Evolutionary conservation across 2,888 invertebrate species (phyloP).

Genomic region (Matsumyia berberina): DNA sequence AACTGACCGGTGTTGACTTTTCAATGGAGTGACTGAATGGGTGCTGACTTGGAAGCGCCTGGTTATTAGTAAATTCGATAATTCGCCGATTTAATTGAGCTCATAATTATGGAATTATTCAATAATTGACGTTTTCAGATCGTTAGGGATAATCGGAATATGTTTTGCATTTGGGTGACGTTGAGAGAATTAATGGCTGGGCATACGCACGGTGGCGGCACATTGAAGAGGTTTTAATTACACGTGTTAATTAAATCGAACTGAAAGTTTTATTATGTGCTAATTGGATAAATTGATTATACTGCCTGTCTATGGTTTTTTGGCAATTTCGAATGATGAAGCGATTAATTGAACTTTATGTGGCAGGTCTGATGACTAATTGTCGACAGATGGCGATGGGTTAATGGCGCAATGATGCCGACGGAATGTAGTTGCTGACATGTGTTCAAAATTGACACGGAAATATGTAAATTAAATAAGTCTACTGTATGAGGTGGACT

Average conservation of each 20-base stretch:
- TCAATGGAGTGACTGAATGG: not conserved
- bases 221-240: slow-evolving; percentile 21
- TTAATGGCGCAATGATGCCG: not conserved
- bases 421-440: too few relatives aligned
- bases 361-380: not conserved
- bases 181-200: not conserved
- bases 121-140: not conserved
- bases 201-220: not conserved
- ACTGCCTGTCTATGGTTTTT: not conserved
- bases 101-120: not conserved
- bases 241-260: slow-evolving; percentile 20
- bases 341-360: not conserved
- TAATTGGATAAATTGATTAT: slow-evolving; percentile 23
- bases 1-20: not conserved
- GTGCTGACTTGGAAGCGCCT: not conserved
- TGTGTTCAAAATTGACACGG: too few relatives aligned
- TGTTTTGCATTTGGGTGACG: not conserved
- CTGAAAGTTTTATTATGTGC: slow-evolving; percentile 3
- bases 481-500: too few relatives aligned
- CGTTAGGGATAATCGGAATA: not conserved
- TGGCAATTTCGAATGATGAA: not conserved
- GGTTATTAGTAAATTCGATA: slow-evolving; percentile 3
- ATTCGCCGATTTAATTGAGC: not conserved
- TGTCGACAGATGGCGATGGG: not conserved
- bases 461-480: too few relatives aligned